Conservation (phyloP, 2,797 vertebrate species). For the Microchirus variegatus region DNA sequence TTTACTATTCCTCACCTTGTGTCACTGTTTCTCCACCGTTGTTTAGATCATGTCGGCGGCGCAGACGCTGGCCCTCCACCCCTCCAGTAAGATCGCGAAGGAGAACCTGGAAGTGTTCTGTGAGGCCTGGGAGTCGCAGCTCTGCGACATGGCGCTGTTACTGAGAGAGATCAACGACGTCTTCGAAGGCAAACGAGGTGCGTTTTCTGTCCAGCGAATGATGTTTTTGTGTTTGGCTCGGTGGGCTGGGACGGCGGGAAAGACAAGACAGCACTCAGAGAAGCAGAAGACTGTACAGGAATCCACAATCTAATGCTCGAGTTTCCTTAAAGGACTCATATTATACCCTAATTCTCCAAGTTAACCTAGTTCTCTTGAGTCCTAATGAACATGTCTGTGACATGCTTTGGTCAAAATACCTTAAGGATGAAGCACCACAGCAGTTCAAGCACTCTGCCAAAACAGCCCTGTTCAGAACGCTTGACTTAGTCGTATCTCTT, state of each 20-base stretch:
- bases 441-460: too few relatives aligned
- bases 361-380: too few relatives aligned
- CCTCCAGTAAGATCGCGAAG: constrained; percentile 98
- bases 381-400: too few relatives aligned
- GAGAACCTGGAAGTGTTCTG: constrained; percentile 99
- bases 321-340: too few relatives aligned
- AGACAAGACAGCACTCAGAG: constrained; percentile 4
- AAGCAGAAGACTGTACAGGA: not conserved
- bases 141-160: constrained; percentile 92
- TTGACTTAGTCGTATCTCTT: too few relatives aligned
- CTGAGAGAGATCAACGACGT: constrained; percentile 94
- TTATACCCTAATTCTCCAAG: too few relatives aligned
- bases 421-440: too few relatives aligned
- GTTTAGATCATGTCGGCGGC: constrained; percentile 96
- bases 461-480: too few relatives aligned
- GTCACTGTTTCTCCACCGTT: constrained; percentile 5
- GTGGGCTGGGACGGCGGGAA: not conserved
- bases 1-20: not conserved
- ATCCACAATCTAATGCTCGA: constrained; percentile 18
- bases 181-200: constrained; percentile 95
- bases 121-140: constrained; percentile 98
- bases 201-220: constrained; percentile 18
- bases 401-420: too few relatives aligned
- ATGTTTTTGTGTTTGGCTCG: constrained; percentile 6
- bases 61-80: constrained; percentile 95